Evolutionary conservation across 2,113 vertebrate species (phyloP).

Genomic region (Atrichornis clamosus): DNA sequence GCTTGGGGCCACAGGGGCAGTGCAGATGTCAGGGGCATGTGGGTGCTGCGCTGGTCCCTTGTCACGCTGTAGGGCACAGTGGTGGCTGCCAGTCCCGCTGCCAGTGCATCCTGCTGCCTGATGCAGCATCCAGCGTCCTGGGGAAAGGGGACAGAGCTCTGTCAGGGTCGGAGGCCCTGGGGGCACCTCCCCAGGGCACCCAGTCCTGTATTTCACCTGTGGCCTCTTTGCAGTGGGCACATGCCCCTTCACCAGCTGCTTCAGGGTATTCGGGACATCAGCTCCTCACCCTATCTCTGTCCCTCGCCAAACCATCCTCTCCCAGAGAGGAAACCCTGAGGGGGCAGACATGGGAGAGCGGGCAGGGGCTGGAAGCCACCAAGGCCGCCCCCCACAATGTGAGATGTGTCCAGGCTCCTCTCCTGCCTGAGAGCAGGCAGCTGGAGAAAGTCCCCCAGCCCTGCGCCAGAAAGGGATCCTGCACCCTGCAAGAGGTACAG

Average conservation of each 20-base stretch:
- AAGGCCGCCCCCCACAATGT: rapidly evolving
- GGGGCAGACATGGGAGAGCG: background rate
- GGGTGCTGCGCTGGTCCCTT: background rate
- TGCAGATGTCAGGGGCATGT: rapidly evolving
- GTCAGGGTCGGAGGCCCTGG: background rate
- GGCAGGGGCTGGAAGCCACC: background rate
- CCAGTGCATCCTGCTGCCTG: background rate
- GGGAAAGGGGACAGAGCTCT: background rate
- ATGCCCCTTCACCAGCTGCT: background rate
- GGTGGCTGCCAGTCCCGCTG: background rate
- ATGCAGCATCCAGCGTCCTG: background rate
- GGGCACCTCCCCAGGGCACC: background rate
- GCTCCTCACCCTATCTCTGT: rapidly evolving
- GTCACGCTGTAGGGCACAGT: rapidly evolving
- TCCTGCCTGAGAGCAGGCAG: background rate
- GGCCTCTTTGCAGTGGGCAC: rapidly evolving
- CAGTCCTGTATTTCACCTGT: background rate
- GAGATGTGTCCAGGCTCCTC: background rate
- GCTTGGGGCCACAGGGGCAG: rapidly evolving
- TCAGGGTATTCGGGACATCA: background rate
- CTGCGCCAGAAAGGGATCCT: rapidly evolving
- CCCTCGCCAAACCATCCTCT: background rate
- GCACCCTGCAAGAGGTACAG: background rate
- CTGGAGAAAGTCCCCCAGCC: background rate
- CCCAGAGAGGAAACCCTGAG: background rate